phyloP scores from a whole-genome alignment of 2,888 invertebrate species.

The Tuta absoluta region DNA sequence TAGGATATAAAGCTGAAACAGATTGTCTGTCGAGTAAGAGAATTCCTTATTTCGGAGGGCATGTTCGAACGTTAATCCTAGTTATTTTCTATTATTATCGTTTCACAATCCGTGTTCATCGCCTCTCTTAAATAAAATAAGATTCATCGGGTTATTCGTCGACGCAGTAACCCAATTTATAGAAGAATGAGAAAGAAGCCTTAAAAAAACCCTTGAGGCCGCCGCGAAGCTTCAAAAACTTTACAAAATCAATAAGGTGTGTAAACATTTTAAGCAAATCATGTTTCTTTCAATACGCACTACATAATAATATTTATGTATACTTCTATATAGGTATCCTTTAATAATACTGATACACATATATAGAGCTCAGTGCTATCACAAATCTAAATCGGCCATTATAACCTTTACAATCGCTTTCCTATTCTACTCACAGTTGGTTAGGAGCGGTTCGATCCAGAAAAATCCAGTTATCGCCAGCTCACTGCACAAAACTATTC shows the following conservation, averaged over 20 bases:
- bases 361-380: constrained; percentile 25
- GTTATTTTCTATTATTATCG: too few relatives aligned
- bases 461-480: constrained; percentile 53
- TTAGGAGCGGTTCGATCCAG: constrained; percentile 51
- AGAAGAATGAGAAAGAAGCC: neutral
- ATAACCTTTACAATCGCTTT: constrained; percentile 36
- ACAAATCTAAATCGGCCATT: constrained; percentile 32
- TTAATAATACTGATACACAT: neutral
- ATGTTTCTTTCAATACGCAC: constrained; percentile 48
- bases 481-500: constrained; percentile 25
- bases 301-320: constrained; percentile 19
- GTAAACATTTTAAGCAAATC: constrained; percentile 53
- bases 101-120: too few relatives aligned
- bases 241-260: constrained; percentile 59
- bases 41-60: too few relatives aligned
- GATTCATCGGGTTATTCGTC: too few relatives aligned
- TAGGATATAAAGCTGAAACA: too few relatives aligned
- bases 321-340: neutral
- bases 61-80: too few relatives aligned
- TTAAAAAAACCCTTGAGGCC: constrained; percentile 32
- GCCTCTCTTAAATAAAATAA: too few relatives aligned
- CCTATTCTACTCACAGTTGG: constrained; percentile 57
- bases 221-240: constrained; percentile 44
- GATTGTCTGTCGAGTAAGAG: too few relatives aligned
- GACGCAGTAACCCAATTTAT: too few relatives aligned